phyloP scores from a whole-genome alignment of 1,140 invertebrate species.

The Hesperophylax magnus region DNA sequence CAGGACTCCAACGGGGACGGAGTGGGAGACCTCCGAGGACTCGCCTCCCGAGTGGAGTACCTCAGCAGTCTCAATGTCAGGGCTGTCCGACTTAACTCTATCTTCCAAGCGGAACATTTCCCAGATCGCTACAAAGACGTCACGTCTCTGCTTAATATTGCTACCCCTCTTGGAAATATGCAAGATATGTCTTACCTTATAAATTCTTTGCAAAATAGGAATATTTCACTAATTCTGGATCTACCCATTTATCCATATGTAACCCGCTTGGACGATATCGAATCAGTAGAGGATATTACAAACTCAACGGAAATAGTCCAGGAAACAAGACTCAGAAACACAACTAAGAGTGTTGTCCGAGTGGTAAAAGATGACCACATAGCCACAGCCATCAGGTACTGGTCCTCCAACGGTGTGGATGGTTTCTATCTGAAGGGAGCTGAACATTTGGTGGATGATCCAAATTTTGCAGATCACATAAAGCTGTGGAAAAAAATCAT shows the following conservation, averaged over 20 bases:
- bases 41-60: conserved; percentile 78
- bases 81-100: conserved; percentile 81
- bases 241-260: conserved; percentile 78
- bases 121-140: conserved; percentile 79
- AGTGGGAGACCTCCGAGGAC: conserved; percentile 81
- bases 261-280: conserved; percentile 61
- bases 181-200: conserved; percentile 78
- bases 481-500: conserved; percentile 78
- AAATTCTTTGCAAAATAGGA: conserved; percentile 72
- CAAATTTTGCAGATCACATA: conserved; percentile 68
- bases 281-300: conserved; percentile 19
- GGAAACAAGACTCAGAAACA: conserved; percentile 56
- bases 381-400: conserved; percentile 74
- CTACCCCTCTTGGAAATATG: conserved; percentile 75
- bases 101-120: conserved; percentile 79
- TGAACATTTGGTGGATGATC: conserved; percentile 68
- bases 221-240: conserved; percentile 83
- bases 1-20: conserved; percentile 83
- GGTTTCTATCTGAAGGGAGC: conserved; percentile 87
- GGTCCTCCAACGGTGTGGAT: conserved; percentile 78
- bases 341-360: conserved; percentile 59
- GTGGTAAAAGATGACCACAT: conserved; percentile 60
- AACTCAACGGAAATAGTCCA: conserved; percentile 8
- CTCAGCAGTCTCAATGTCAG: conserved; percentile 77
- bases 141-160: conserved; percentile 75